These are phyloP conservation scores for Papilio helenus DNA, from an alignment of 1,140 invertebrate species.

Conservation along the genomic window DNA sequence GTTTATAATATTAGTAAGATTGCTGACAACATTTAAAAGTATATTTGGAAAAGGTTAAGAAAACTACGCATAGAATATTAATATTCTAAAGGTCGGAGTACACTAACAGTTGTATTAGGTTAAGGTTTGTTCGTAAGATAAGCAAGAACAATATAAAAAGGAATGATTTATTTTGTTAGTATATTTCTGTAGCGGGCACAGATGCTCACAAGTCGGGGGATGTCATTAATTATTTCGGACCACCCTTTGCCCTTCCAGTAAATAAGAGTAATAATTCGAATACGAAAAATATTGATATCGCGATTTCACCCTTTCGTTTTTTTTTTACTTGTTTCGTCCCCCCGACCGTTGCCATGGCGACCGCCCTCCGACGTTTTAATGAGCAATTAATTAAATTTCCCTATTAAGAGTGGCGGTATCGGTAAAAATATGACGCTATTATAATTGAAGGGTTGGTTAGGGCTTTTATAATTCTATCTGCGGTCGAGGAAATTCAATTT, in stretches of 20 bases:
- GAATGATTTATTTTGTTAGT: conserved; percentile 5
- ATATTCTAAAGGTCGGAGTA: background rate
- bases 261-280: conserved; percentile 38
- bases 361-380: conserved; percentile 51
- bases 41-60: no score
- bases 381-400: conserved; percentile 62
- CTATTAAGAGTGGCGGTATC: conserved; percentile 41
- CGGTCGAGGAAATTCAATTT: conserved; percentile 18
- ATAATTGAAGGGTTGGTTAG: conserved; percentile 41
- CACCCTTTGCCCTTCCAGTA: conserved; percentile 14
- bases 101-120: background rate
- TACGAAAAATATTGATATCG: conserved; percentile 38
- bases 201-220: conserved; percentile 18
- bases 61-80: no score
- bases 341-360: conserved; percentile 43
- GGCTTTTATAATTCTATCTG: conserved; percentile 25
- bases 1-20: no score
- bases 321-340: conserved; percentile 35
- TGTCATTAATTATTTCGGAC: conserved; percentile 34
- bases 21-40: no score
- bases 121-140: no score
- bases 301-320: conserved; percentile 27
- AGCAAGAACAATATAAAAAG: background rate
- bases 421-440: conserved; percentile 44
- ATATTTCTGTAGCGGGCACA: conserved; percentile 17